Conservation (phyloP, 2,888 invertebrate species). For the Caenorhabditis sp. region DNA sequence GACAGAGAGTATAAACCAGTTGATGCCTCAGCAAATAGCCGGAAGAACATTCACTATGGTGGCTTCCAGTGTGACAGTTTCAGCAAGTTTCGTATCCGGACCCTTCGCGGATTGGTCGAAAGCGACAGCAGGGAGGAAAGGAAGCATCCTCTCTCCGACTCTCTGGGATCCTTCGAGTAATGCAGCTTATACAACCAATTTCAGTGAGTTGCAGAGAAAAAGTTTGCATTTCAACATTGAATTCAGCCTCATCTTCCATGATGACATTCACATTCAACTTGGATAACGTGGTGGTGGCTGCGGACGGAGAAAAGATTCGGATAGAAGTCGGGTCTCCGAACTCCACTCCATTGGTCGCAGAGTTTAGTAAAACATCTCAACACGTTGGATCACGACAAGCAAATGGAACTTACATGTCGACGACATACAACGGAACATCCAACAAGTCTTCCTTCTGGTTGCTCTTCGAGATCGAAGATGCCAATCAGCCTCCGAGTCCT, state of each 20-base stretch:
- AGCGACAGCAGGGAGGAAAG: conserved; percentile 16
- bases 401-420: conserved; percentile 31
- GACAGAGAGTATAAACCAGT: background rate
- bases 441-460: background rate
- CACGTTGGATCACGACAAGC: conserved; percentile 3
- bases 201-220: conserved; percentile 4
- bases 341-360: background rate
- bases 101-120: background rate
- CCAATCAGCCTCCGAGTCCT: background rate
- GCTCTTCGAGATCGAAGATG: conserved; percentile 5
- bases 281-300: background rate
- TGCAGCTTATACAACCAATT: background rate
- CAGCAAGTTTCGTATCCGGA: background rate
- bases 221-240: background rate
- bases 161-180: conserved; percentile 7
- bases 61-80: background rate
- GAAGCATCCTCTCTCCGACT: conserved; percentile 20
- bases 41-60: conserved; percentile 23
- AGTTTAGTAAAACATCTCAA: conserved; percentile 1
- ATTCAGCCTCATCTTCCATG: background rate
- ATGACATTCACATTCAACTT: conserved; percentile 12
- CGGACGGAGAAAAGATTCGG: background rate
- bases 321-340: conserved; percentile 25
- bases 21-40: conserved; percentile 25
- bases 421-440: conserved; percentile 9